These are phyloP conservation scores for Dolichoris vasculosae DNA, from an alignment of 1,140 invertebrate species.

Conservation along the genomic window DNA sequence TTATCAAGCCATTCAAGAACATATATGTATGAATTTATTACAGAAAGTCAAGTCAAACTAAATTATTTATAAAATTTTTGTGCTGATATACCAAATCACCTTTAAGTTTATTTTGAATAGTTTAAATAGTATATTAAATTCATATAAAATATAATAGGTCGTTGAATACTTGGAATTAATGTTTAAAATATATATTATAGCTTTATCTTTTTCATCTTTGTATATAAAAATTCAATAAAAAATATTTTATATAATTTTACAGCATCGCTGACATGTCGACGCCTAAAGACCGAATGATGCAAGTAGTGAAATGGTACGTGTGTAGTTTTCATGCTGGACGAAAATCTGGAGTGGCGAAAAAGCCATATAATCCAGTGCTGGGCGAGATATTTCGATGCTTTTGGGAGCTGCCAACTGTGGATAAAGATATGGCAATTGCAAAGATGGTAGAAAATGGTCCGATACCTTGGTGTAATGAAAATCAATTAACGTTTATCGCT, in stretches of 20 bases:
- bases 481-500: constrained; percentile 92
- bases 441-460: constrained; percentile 82
- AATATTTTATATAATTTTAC: constrained; percentile 52
- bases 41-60: no score
- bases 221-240: constrained; percentile 26
- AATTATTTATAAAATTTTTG: no score
- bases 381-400: constrained; percentile 95
- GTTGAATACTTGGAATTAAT: background rate
- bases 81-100: no score
- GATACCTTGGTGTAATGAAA: constrained; percentile 85
- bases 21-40: no score
- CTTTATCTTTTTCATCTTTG: background rate
- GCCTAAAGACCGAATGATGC: constrained; percentile 92
- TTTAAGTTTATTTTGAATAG: no score
- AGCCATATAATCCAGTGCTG: constrained; percentile 97
- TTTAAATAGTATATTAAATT: no score
- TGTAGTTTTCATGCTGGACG: constrained; percentile 97
- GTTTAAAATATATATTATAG: background rate
- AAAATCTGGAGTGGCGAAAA: constrained; percentile 95
- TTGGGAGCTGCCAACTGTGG: constrained; percentile 80
- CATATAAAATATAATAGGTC: background rate
- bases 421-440: constrained; percentile 48
- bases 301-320: constrained; percentile 95
- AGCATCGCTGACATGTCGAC: constrained; percentile 89
- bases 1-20: no score